Conservation (phyloP, 92 coral and sea anemone species). For the Blastomussa wellsi region DNA sequence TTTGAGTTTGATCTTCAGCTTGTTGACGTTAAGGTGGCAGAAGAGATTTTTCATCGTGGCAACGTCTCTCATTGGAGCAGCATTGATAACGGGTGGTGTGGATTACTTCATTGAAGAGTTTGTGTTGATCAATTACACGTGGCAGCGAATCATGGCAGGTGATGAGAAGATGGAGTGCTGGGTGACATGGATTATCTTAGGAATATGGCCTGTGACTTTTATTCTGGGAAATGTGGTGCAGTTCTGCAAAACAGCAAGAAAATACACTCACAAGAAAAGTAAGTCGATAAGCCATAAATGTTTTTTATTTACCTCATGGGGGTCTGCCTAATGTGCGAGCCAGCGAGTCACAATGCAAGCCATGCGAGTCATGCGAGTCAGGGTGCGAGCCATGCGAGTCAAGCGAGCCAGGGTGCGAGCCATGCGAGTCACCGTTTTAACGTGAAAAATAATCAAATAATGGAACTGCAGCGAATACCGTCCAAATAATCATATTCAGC, state of each 20-base stretch:
- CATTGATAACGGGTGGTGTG: slow-evolving; percentile 69
- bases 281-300: slow-evolving; percentile 6
- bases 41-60: slow-evolving; percentile 79
- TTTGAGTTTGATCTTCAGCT: slow-evolving; percentile 68
- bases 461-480: no score
- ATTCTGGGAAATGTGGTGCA: slow-evolving; percentile 79
- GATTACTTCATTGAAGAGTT: slow-evolving; percentile 89
- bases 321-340: no score
- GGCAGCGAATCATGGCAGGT: slow-evolving; percentile 83
- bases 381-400: no score
- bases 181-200: slow-evolving; percentile 82
- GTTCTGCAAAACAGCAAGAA: slow-evolving; percentile 80
- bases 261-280: slow-evolving; percentile 80
- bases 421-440: no score
- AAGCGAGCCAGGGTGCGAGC: no score
- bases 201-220: slow-evolving; percentile 82
- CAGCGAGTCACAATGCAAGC: no score
- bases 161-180: slow-evolving; percentile 66
- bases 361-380: no score
- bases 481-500: no score
- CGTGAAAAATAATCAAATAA: no score
- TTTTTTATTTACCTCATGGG: no score
- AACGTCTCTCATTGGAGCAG: slow-evolving; percentile 86
- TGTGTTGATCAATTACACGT: slow-evolving; percentile 69
- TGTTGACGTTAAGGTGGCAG: slow-evolving; percentile 83